phyloP scores from a whole-genome alignment of 1,140 invertebrate species.

The Ceratina japonica region DNA sequence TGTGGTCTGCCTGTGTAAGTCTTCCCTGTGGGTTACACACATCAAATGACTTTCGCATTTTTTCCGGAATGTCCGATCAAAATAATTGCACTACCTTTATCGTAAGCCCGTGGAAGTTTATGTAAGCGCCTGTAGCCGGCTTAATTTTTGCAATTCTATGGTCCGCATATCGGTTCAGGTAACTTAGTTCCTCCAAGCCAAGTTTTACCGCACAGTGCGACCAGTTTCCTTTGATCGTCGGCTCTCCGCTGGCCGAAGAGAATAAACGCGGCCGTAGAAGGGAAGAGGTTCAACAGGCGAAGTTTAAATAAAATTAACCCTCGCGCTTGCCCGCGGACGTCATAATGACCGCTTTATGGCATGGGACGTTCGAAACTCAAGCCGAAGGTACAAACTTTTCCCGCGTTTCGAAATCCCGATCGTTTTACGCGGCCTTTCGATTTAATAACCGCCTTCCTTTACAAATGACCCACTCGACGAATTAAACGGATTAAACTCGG shows the following conservation, averaged over 20 bases:
- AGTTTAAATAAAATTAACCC: slow-evolving; percentile 35
- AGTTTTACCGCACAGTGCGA: background rate
- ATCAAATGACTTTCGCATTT: too few relatives aligned
- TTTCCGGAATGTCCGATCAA: too few relatives aligned
- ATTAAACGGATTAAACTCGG: slow-evolving; percentile 22
- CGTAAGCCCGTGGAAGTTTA: background rate
- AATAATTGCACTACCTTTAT: background rate
- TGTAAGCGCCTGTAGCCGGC: background rate
- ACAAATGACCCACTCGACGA: background rate
- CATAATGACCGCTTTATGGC: slow-evolving; percentile 18
- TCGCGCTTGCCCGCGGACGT: background rate
- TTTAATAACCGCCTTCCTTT: slow-evolving; percentile 16
- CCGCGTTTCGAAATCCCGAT: slow-evolving; percentile 2
- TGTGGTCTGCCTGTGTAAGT: too few relatives aligned
- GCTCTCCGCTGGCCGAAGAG: too few relatives aligned
- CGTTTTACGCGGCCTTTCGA: slow-evolving; percentile 8
- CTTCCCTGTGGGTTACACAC: too few relatives aligned
- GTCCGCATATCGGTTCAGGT: background rate
- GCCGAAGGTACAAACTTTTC: background rate
- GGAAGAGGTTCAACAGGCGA: background rate
- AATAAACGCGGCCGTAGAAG: background rate
- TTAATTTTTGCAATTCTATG: slow-evolving; percentile 3
- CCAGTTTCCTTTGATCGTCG: background rate
- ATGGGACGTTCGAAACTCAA: slow-evolving; percentile 5
- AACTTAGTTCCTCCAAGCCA: background rate